These are phyloP conservation scores for Halcyon leucocephala DNA, from an alignment of 2,797 vertebrate genomes.

Conservation along the genomic window DNA sequence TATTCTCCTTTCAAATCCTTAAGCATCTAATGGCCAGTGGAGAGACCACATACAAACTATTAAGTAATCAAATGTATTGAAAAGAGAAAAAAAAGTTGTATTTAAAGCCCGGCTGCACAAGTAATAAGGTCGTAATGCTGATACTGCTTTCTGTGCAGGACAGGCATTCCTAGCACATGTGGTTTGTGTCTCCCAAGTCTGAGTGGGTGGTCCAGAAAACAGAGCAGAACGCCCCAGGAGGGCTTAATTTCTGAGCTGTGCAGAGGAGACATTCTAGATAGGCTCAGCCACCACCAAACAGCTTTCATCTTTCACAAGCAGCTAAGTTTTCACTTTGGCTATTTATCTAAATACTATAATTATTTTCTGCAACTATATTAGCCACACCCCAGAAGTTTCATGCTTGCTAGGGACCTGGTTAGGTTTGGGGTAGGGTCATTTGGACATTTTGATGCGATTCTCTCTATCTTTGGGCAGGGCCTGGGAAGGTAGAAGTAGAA, in stretches of 20 bases:
- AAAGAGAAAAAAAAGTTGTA: constrained; percentile 51
- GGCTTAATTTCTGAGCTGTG: constrained; percentile 62
- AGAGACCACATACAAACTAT: constrained; percentile 25
- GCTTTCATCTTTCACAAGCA: constrained; percentile 51
- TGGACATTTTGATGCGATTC: neutral
- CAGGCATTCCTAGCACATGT: constrained; percentile 78
- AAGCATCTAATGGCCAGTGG: constrained; percentile 29
- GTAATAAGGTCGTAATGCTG: constrained; percentile 68
- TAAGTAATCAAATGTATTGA: constrained; percentile 69
- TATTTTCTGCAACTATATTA: neutral
- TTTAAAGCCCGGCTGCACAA: constrained; percentile 60
- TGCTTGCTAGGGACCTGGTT: neutral
- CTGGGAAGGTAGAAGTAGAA: neutral
- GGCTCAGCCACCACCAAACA: constrained; percentile 19
- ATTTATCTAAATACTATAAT: constrained; percentile 29
- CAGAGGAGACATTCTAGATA: constrained; percentile 7
- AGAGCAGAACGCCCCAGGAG: constrained; percentile 67
- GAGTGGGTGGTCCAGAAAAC: constrained; percentile 86
- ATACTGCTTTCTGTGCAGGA: constrained; percentile 64
- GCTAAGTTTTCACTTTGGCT: constrained; percentile 37
- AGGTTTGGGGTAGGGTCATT: neutral
- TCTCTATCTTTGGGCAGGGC: neutral
- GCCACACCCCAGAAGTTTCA: neutral
- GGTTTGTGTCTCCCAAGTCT: constrained; percentile 79
- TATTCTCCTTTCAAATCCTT: constrained; percentile 14